Conservation (phyloP, 2,113 vertebrate species). For the Platichthys stellatus region DNA sequence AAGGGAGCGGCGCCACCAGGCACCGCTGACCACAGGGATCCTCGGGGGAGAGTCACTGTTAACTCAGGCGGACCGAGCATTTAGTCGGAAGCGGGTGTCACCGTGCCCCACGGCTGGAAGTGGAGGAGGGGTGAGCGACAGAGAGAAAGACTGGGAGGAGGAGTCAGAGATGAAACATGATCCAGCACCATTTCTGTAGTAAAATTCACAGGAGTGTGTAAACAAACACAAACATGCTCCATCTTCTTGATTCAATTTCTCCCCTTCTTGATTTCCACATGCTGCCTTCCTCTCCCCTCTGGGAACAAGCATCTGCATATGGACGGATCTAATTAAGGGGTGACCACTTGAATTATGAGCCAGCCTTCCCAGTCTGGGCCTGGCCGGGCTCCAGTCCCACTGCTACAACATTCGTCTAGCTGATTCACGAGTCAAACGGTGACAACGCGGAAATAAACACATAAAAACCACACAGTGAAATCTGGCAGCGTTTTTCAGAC, state of each 20-base stretch:
- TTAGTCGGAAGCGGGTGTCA: conserved; percentile 24
- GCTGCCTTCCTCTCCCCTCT: conserved; percentile 45
- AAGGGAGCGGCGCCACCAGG: conserved; percentile 19
- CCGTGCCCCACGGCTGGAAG: not conserved
- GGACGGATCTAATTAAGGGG: conserved; percentile 58
- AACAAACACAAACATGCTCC: conserved; percentile 9
- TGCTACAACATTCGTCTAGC: conserved; percentile 40
- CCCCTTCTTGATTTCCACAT: conserved; percentile 52
- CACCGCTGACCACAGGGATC: conserved; percentile 24
- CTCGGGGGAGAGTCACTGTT: conserved; percentile 43
- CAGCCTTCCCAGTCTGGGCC: conserved; percentile 33
- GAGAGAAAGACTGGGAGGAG: not conserved
- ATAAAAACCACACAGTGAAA: conserved; percentile 31
- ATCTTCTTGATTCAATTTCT: conserved; percentile 13
- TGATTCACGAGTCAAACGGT: conserved; percentile 34
- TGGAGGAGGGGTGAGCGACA: conserved; percentile 22
- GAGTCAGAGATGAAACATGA: conserved; percentile 7
- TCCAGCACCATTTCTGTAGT: conserved; percentile 3
- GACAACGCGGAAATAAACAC: conserved; percentile 48
- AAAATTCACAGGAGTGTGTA: conserved; percentile 18
- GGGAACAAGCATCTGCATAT: conserved; percentile 59
- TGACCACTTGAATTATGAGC: conserved; percentile 31
- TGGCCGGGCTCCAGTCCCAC: conserved; percentile 47
- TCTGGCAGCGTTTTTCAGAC: conserved; percentile 6
- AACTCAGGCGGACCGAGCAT: conserved; percentile 48